These are phyloP conservation scores for Todiramphus saurophagus DNA, from an alignment of 2,113 vertebrate genomes.

Conservation along the genomic window DNA sequence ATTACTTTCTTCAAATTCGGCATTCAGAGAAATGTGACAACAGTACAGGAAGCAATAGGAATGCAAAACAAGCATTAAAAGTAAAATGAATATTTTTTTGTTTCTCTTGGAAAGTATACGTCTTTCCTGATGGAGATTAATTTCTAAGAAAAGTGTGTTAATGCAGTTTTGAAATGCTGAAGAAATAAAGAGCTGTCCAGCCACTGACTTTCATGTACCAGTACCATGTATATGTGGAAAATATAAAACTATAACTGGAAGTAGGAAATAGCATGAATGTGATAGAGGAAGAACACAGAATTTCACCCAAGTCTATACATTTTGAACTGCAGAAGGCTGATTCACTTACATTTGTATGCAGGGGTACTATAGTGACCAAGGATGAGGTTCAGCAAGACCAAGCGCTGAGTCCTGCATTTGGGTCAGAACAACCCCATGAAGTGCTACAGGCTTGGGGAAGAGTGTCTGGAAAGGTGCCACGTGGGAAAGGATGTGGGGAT, in stretches of 20 bases:
- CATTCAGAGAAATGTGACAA: background rate
- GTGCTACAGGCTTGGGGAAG: too few relatives aligned
- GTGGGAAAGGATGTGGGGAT: too few relatives aligned
- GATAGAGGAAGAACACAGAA: background rate
- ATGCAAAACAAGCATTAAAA: background rate
- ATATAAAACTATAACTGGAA: background rate
- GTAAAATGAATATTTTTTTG: background rate
- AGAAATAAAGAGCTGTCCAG: background rate
- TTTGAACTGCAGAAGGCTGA: background rate
- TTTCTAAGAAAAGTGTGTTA: background rate
- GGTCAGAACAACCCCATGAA: too few relatives aligned
- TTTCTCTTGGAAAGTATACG: background rate
- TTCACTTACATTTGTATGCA: background rate
- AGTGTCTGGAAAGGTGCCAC: too few relatives aligned
- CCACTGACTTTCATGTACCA: background rate
- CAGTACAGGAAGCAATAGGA: background rate
- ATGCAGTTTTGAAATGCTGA: background rate
- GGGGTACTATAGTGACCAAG: too few relatives aligned
- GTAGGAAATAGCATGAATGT: background rate
- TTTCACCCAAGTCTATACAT: background rate
- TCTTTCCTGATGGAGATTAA: background rate
- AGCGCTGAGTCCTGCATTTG: too few relatives aligned
- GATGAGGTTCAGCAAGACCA: too few relatives aligned
- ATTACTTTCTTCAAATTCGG: background rate
- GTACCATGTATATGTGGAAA: background rate